Conservation (phyloP, 2,888 invertebrate genomes). For the Meloe dianella region DNA sequence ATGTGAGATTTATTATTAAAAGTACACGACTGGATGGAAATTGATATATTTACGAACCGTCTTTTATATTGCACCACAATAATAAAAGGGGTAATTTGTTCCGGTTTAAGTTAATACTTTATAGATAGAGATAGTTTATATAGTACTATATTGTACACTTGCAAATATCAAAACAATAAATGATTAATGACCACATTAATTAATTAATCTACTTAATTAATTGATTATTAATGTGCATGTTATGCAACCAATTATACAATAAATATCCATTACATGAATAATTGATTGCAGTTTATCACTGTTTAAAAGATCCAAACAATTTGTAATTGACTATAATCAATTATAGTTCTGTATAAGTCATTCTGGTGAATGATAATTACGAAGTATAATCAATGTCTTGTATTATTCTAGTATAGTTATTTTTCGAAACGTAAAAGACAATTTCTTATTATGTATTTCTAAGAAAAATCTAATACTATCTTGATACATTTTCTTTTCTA, state of each 20-base stretch:
- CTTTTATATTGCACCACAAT: conserved; percentile 34
- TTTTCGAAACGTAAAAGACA: conserved; percentile 19
- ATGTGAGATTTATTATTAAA: conserved; percentile 47
- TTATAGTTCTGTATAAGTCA: background rate
- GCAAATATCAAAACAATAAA: background rate
- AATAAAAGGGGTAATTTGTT: conserved; percentile 40
- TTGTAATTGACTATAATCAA: background rate
- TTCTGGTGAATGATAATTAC: conserved; percentile 26
- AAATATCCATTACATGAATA: background rate
- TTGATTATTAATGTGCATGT: no score
- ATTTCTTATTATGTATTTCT: conserved; percentile 32
- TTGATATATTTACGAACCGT: conserved; percentile 44
- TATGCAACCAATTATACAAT: conserved; percentile 2
- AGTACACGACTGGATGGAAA: conserved; percentile 41
- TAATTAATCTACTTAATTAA: no score
- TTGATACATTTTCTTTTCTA: conserved; percentile 32
- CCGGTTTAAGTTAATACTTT: conserved; percentile 38
- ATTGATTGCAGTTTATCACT: background rate
- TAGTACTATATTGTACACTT: background rate
- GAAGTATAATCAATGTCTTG: conserved; percentile 30
- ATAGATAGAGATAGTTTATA: background rate
- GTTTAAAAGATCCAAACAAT: background rate
- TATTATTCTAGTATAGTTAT: conserved; percentile 2
- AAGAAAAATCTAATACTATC: conserved; percentile 31
- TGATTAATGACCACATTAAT: background rate